phyloP scores from a whole-genome alignment of 2,888 invertebrate genomes.

The Orchesellides sinensis region DNA sequence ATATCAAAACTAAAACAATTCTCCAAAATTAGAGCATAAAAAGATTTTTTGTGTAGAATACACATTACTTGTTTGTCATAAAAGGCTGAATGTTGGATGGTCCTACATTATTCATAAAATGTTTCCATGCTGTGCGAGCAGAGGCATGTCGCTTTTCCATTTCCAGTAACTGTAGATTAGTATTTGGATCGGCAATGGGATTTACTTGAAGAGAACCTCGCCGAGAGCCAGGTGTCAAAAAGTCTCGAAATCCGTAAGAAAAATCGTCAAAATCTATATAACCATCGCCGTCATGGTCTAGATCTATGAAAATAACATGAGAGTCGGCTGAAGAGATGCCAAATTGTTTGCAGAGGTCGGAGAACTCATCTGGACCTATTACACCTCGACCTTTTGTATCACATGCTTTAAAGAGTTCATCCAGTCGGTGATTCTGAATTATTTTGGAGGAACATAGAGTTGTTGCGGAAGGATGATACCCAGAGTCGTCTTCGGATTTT shows the following conservation, averaged over 20 bases:
- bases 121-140: slow-evolving; percentile 76
- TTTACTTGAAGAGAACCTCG: slow-evolving; percentile 73
- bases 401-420: slow-evolving; percentile 78
- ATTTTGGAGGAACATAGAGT: background rate
- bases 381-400: slow-evolving; percentile 77
- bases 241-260: slow-evolving; percentile 78
- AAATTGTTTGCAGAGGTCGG: slow-evolving; percentile 78
- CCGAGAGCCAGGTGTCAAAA: slow-evolving; percentile 75
- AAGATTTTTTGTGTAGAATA: background rate
- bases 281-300: slow-evolving; percentile 80
- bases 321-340: slow-evolving; percentile 77
- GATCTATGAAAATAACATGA: slow-evolving; percentile 78
- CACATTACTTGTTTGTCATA: slow-evolving; percentile 64
- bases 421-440: slow-evolving; percentile 70
- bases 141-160: slow-evolving; percentile 75
- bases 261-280: slow-evolving; percentile 79
- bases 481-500: slow-evolving; percentile 2
- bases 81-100: slow-evolving; percentile 75
- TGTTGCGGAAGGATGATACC: background rate
- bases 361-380: slow-evolving; percentile 78
- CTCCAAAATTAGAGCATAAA: no score
- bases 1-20: background rate
- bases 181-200: slow-evolving; percentile 36
- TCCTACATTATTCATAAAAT: slow-evolving; percentile 76
- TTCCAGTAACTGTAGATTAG: slow-evolving; percentile 66